phyloP scores from a whole-genome alignment of 2,113 vertebrate genomes.

The Candoia aspera region DNA sequence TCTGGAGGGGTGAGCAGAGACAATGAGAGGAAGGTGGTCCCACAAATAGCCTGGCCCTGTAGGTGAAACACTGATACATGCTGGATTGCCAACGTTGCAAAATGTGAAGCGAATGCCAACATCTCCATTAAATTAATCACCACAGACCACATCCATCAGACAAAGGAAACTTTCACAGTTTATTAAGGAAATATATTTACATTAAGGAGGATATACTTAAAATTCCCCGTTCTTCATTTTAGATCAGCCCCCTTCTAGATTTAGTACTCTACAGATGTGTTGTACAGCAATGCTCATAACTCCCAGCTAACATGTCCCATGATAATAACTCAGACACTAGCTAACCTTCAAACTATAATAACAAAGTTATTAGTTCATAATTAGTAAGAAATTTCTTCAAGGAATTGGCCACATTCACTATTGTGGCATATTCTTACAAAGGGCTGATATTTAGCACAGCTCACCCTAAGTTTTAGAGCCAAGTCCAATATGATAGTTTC shows the following conservation, averaged over 20 bases:
- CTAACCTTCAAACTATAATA: background rate
- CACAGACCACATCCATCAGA: background rate
- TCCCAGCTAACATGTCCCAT: background rate
- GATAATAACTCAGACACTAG: background rate
- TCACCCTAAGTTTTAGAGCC: background rate
- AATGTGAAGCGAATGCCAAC: background rate
- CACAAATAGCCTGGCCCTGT: background rate
- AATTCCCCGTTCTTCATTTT: background rate
- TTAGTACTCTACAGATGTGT: background rate
- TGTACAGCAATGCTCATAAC: too few species aligned
- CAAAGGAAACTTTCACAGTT: background rate
- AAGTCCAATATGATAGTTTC: background rate
- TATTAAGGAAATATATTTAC: background rate
- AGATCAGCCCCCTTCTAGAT: background rate
- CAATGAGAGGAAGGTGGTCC: background rate
- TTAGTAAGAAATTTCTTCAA: background rate
- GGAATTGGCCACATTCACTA: background rate
- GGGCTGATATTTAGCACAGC: background rate
- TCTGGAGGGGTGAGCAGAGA: background rate
- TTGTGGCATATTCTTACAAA: background rate
- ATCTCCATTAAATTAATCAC: background rate
- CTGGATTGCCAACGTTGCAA: too few species aligned
- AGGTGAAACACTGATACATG: background rate
- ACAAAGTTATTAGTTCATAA: background rate
- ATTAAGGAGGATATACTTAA: background rate